phyloP scores from a whole-genome alignment of 2,113 vertebrate genomes.

The Brachyhypopomus occidentalis region DNA sequence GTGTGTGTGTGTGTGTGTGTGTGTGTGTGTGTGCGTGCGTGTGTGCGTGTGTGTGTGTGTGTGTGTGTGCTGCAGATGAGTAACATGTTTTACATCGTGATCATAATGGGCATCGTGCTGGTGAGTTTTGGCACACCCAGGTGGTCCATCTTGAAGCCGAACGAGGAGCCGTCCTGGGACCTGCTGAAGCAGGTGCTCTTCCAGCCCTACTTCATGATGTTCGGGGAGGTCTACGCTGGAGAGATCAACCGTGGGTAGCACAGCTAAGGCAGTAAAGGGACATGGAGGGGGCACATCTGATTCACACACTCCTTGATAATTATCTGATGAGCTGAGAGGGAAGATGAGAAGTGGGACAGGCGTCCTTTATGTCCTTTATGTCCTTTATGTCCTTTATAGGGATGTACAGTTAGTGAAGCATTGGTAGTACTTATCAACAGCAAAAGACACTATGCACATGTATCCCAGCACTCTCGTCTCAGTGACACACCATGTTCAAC shows the following conservation, averaged over 20 bases:
- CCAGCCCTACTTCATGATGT: conserved; percentile 99
- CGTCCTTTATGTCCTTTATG: no score
- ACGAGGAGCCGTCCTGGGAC: conserved; percentile 87
- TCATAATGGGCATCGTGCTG: conserved; percentile 96
- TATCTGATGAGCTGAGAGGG: no score
- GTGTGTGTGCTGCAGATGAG: conserved; percentile 75
- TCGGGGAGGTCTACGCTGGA: conserved; percentile 91
- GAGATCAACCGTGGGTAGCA: conserved; percentile 84
- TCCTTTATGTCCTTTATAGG: no score
- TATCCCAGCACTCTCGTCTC: no score
- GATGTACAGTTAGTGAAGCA: no score
- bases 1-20: conserved; percentile 13
- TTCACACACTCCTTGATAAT: no score
- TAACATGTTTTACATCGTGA: conserved; percentile 98
- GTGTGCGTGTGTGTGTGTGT: neutral
- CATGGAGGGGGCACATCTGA: no score
- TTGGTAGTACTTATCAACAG: no score
- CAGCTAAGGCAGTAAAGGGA: neutral
- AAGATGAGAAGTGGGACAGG: no score
- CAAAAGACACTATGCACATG: no score
- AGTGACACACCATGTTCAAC: neutral
- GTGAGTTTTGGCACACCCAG: conserved; percentile 93
- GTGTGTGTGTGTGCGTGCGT: neutral
- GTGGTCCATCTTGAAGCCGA: conserved; percentile 90
- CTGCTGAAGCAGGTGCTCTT: conserved; percentile 89